Percentiles rank a stretch among this genome's conserved stretches.
Conservation (phyloP, 1,140 invertebrate genomes). For the Anastrepha obliqua region DNA sequence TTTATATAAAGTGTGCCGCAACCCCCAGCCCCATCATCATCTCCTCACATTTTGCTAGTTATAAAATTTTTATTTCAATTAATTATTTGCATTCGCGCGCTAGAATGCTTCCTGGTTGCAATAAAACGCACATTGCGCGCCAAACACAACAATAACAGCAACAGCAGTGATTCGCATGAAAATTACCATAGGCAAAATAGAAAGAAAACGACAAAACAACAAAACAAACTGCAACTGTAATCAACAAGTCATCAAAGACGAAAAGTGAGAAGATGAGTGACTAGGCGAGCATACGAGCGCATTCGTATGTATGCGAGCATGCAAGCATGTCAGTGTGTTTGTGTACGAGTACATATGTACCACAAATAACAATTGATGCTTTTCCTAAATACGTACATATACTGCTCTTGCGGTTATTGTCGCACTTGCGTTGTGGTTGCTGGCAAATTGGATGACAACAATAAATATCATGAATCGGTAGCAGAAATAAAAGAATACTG, state of each 20-base stretch:
- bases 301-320: neutral
- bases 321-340: neutral
- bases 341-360: neutral
- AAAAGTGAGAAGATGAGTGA: conserved; percentile 26
- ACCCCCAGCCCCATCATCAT: neutral
- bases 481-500: too few species aligned
- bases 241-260: conserved; percentile 49
- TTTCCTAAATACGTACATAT: neutral
- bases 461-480: neutral
- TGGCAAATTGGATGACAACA: neutral
- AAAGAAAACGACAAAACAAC: neutral
- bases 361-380: neutral
- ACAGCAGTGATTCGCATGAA: neutral
- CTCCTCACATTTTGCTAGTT: neutral
- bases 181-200: conserved; percentile 24
- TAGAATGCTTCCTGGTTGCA: conserved; percentile 39
- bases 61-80: conserved; percentile 33
- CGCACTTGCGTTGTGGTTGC: conserved; percentile 25
- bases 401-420: conserved; percentile 4
- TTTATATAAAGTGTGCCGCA: neutral
- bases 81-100: conserved; percentile 28
- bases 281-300: too few species aligned
- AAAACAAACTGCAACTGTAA: neutral
- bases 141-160: neutral
- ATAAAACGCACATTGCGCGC: conserved; percentile 36